Base-by-base conservation (phyloP, 2,797 vertebrate species). In the Rhinella marina region DNA sequence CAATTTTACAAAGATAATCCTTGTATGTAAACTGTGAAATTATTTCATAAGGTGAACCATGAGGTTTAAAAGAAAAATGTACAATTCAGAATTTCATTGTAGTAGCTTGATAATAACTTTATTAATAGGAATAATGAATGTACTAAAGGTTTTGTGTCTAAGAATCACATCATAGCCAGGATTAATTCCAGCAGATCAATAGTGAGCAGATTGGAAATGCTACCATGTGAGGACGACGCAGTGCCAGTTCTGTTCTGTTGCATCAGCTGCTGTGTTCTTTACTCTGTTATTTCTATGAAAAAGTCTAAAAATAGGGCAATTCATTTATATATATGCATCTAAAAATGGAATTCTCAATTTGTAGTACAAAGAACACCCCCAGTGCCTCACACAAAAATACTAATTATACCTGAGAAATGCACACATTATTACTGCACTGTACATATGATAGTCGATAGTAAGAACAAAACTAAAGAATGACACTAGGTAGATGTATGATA, bases 121-220 rank as follows among this genome's bases (percentile, higher is more conserved):
- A 2, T 14, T 8, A 77, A 13, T 77, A 77, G 29, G 70, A 77
- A 77, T 77, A 77, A 52, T 80, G 61, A 79, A 32, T 29, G 9
- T 61, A 32, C 32, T 9, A 80, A 61, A 59, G 14, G 23, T 32
- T 27, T 79, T 41, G n/a, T 21, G 19, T 61, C 10, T 7, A 80
- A 80, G 29, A 2, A 77, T 14, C n/a, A 54, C 25, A 50, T 27
- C 25, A 57, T 19, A 79, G 25, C 3, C 16, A 21, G 25, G 23
- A 80, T 21, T 80, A 56, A 80, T 61, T 80, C 78, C 17, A 61
- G 56, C 78, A 19, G 78, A 80, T 80, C 78, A 80, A 80, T 80
- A 80, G 1, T 29, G 54, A 80, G n/a, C 78, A 59, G 78, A 80
- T 61, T 80, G 78, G 27, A 80, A 59, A 29, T 19, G 54, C 27